Evolutionary conservation across 2,797 vertebrate species (phyloP).

Genomic region (Periparus ater): DNA sequence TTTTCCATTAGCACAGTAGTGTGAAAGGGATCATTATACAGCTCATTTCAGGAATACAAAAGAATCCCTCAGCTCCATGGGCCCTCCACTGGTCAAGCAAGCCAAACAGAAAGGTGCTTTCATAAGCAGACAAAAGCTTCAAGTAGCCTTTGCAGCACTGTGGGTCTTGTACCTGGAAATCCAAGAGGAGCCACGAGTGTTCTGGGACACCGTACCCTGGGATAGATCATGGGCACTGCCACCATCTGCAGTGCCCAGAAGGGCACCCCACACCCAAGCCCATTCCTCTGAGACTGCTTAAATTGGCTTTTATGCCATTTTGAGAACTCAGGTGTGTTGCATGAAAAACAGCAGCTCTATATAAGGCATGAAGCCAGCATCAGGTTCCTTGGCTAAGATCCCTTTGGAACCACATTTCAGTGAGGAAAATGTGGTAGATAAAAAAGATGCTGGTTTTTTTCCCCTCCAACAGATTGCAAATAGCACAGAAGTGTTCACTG

Average conservation of each 20-base stretch:
- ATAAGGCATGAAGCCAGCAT: background rate
- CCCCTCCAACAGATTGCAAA: background rate
- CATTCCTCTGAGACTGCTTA: background rate
- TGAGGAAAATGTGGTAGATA: background rate
- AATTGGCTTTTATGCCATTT: background rate
- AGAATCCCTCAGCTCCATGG: background rate
- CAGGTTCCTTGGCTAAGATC: background rate
- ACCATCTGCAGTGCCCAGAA: background rate
- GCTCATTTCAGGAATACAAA: background rate
- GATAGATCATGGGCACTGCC: accelerated
- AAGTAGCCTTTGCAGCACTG: background rate
- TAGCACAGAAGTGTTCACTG: background rate
- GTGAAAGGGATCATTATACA: background rate
- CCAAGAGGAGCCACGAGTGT: background rate
- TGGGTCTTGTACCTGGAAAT: background rate
- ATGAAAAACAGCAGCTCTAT: background rate
- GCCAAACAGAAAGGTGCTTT: background rate
- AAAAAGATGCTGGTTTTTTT: background rate
- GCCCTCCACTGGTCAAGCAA: background rate
- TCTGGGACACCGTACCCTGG: background rate
- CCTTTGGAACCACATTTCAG: background rate
- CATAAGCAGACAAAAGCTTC: background rate
- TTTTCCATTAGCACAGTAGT: background rate
- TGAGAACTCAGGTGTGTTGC: background rate
- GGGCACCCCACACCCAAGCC: background rate